These are phyloP conservation scores for Marmota flaviventris DNA, from an alignment of 2,113 vertebrate genomes.

Conservation along the genomic window DNA sequence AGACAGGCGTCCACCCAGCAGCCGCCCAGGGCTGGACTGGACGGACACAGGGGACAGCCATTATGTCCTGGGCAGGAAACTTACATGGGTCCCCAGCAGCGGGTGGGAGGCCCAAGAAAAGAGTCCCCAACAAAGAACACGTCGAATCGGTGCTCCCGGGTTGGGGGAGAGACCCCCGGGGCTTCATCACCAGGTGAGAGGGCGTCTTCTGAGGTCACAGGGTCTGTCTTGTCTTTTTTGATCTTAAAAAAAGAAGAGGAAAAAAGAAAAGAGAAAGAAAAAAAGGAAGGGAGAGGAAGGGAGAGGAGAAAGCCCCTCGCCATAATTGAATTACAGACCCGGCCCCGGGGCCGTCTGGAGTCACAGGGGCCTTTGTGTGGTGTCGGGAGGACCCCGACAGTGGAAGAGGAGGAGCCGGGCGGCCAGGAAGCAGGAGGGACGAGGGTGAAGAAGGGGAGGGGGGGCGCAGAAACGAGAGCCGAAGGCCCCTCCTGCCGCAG, in stretches of 20 bases:
- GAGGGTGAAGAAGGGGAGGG: slow-evolving; percentile 82
- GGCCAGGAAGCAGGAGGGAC: slow-evolving; percentile 84
- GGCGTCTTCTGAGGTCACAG: slow-evolving; percentile 78
- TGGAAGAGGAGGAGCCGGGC: slow-evolving; percentile 83
- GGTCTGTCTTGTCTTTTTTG: slow-evolving; percentile 84
- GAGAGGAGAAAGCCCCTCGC: slow-evolving; percentile 84
- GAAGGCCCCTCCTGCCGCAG: slow-evolving; percentile 83
- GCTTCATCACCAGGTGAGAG: slow-evolving; percentile 45
- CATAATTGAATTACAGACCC: slow-evolving; percentile 90
- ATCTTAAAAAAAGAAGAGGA: slow-evolving; percentile 72
- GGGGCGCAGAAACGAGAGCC: slow-evolving; percentile 86
- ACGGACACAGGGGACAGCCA: neutral
- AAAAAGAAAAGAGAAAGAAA: slow-evolving; percentile 50
- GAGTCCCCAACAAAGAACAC: slow-evolving; percentile 23
- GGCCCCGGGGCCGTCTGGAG: slow-evolving; percentile 88
- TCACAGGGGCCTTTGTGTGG: slow-evolving; percentile 90
- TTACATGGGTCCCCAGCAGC: neutral
- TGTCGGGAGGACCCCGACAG: slow-evolving; percentile 87
- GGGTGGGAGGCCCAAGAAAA: neutral
- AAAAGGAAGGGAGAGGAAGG: slow-evolving; percentile 74
- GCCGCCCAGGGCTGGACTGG: neutral
- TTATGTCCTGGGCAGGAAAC: neutral
- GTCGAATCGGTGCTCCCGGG: slow-evolving; percentile 7
- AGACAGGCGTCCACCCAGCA: neutral
- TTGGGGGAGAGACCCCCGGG: too few relatives aligned